Evolutionary conservation across 2,113 vertebrate species (phyloP).

Genomic region (Colistium nudipinnis): DNA sequence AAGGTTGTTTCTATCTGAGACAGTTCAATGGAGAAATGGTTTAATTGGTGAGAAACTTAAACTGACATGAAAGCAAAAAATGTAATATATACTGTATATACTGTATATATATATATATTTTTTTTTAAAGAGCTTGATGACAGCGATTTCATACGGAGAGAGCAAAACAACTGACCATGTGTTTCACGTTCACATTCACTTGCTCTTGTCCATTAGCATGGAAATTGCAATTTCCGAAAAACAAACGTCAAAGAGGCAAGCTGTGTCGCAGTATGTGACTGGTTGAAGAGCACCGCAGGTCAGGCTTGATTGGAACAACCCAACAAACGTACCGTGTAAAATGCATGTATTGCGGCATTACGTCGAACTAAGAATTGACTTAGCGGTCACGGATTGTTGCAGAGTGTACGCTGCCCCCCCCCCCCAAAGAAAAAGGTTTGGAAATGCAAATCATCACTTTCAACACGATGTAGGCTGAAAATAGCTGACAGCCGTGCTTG

Average conservation of each 20-base stretch:
- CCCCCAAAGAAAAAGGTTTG: constrained; percentile 46
- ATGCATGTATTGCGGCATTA: constrained; percentile 20
- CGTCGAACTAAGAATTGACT: constrained; percentile 36
- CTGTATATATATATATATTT: no score
- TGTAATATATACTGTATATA: no score
- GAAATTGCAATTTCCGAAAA: constrained; percentile 32
- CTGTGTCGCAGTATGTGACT: constrained; percentile 28
- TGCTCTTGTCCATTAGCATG: constrained; percentile 25
- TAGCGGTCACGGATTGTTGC: constrained; percentile 37
- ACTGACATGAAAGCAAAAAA: constrained; percentile 18
- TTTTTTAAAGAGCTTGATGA: constrained; percentile 2
- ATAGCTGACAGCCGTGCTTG: constrained; percentile 72
- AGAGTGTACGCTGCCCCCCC: constrained; percentile 39
- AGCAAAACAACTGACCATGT: constrained; percentile 32
- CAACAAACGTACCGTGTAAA: constrained; percentile 44
- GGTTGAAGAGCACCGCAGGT: constrained; percentile 23
- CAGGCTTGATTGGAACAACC: constrained; percentile 50
- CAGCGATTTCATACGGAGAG: constrained; percentile 24
- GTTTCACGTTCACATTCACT: constrained; percentile 32
- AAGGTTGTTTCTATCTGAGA: constrained; percentile 5
- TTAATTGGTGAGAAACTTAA: constrained; percentile 17
- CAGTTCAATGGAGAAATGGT: constrained; percentile 31
- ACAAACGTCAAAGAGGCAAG: constrained; percentile 28
- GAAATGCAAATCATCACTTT: constrained; percentile 62
- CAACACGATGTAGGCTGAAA: constrained; percentile 67